phyloP scores from a whole-genome alignment of 2,113 vertebrate genomes.

The Nothoprocta perdicaria region DNA sequence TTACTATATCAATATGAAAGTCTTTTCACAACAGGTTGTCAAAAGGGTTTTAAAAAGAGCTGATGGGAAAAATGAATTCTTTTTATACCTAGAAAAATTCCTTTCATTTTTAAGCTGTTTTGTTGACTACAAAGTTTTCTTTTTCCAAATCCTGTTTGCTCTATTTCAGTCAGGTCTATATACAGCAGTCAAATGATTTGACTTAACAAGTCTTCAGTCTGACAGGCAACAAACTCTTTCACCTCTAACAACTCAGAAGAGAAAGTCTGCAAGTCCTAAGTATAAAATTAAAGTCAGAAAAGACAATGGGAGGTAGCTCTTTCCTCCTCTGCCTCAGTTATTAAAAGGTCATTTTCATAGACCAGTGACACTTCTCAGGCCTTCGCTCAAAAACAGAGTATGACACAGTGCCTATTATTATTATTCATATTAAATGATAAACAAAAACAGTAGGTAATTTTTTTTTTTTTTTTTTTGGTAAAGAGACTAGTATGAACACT shows the following conservation, averaged over 20 bases:
- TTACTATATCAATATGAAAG: neutral
- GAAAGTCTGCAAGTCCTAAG: neutral
- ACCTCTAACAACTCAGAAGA: neutral
- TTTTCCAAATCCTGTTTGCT: neutral
- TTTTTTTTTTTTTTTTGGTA: neutral
- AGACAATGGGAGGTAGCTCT: neutral
- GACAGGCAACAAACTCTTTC: neutral
- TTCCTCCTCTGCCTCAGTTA: neutral
- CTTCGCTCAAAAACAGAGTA: neutral
- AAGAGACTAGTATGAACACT: neutral
- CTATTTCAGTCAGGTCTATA: neutral
- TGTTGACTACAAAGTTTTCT: neutral
- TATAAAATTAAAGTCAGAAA: neutral
- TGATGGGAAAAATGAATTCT: neutral
- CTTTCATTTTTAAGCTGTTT: neutral
- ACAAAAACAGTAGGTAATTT: neutral
- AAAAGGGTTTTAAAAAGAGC: neutral
- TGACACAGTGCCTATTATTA: neutral
- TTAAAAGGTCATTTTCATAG: neutral
- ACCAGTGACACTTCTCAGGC: neutral
- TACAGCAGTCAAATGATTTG: neutral
- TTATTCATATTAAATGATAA: neutral
- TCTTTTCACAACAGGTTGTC: neutral
- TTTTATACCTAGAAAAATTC: neutral
- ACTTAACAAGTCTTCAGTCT: neutral